Evolutionary conservation across 1,140 invertebrate species (phyloP), one percentile per base, ranked within the genome.

Genomic region (Zaprionus camerounensis): DNA sequence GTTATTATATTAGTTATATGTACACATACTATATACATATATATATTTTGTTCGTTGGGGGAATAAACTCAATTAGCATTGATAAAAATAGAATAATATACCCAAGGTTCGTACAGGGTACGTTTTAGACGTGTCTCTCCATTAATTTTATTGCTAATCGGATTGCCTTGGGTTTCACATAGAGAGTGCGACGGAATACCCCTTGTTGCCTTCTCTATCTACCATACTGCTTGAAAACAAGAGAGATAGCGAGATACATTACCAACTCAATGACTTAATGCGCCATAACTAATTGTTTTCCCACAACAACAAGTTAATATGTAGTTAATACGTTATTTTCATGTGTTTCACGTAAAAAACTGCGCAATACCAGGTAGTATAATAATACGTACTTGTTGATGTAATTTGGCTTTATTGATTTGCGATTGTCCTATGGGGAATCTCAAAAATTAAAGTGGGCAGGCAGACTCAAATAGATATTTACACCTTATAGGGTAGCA

Each of bases 341-440:
- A 17, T 6, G n/a, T 20, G n/a, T 7, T n/a, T 46, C n/a, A 5
- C n/a, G 1, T 51, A 51, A 24, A 51, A 51, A 13, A 20, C 3
- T 51, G 46, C 46, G 20, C 46, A 20, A 12, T 51, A 24, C 3
- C 20, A 51, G 20, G 4, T 22, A 51, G n/a, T 49, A 11, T 49
- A 61, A 26, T 22, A 49, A 63, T 20, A 49, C 26, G 11, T 4
- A 6, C 11, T 36, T 55, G 31, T 12, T 13, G 17, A 38, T 36
- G 49, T 64, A 55, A 55, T 36, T 64, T 53, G 49, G 36, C 31
- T 65, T 65, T 65, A 65, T 65, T 65, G 31, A n/a, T 53, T 53
- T 24, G 24, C 28, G 46, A 22, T 51, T 51, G 46, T 51, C 24
- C 46, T 51, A 51, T 17, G 22, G 31, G 31, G 49, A 65, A 38